A percentile compares a stretch with the other conserved stretches of the same genome.
phyloP scores from a whole-genome alignment of 2,888 invertebrate species.

The Cenopis cana region DNA sequence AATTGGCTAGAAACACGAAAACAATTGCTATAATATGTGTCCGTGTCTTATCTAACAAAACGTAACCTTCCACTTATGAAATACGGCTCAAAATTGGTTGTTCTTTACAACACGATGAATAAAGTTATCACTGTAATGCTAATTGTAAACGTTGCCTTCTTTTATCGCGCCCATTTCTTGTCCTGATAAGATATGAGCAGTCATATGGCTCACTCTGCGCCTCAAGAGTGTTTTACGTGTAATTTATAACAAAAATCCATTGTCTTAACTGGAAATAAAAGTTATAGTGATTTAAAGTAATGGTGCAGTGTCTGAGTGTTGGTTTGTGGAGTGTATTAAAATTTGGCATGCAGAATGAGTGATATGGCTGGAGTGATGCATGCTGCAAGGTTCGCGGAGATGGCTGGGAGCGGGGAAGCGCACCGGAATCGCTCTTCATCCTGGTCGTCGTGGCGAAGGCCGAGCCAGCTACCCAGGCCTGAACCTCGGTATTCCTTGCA shows the following conservation, averaged over 20 bases:
- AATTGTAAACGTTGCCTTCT: conserved; percentile 75
- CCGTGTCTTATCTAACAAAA: not conserved
- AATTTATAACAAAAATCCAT: conserved; percentile 42
- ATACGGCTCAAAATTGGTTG: conserved; percentile 51
- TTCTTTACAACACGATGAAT: conserved; percentile 64
- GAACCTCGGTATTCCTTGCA: conserved; percentile 77
- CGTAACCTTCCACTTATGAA: conserved; percentile 49
- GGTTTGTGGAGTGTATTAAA: conserved; percentile 50
- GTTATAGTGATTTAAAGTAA: conserved; percentile 62
- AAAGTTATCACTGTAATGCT: conserved; percentile 70
- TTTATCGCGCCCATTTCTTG: conserved; percentile 75
- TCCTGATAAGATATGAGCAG: conserved; percentile 76
- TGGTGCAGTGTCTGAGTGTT: conserved; percentile 63
- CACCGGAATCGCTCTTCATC: conserved; percentile 72
- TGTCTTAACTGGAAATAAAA: conserved; percentile 46
- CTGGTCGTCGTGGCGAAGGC: conserved; percentile 67
- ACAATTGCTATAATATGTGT: conserved; percentile 29
- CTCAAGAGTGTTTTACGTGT: conserved; percentile 53
- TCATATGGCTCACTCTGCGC: conserved; percentile 74
- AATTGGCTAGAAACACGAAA: conserved; percentile 22
- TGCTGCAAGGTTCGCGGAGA: conserved; percentile 66
- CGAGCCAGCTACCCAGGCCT: conserved; percentile 60
- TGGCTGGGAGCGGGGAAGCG: conserved; percentile 54
- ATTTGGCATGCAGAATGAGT: conserved; percentile 61
- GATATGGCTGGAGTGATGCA: conserved; percentile 69